Conservation (phyloP, 1,140 invertebrate species). For the Heterodera carotae region DNA sequence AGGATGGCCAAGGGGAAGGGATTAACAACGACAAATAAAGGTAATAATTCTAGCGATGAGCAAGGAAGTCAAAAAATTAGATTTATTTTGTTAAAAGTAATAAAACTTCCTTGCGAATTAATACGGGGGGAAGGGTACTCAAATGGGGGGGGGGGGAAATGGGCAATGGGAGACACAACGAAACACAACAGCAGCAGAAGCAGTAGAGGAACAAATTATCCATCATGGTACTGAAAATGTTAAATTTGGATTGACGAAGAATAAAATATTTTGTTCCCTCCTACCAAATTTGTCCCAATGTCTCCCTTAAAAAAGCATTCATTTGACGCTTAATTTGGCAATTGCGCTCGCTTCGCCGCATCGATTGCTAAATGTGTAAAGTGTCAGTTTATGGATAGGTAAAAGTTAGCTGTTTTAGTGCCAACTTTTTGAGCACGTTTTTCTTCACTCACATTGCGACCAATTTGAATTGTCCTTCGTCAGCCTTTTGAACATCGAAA, state of each 20-base stretch:
- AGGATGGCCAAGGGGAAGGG: neutral
- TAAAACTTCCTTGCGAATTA: neutral
- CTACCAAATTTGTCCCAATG: too few relatives aligned
- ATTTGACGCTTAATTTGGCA: neutral
- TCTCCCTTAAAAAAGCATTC: neutral
- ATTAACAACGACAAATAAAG: neutral
- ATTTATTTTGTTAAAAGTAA: neutral
- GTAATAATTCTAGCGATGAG: too few relatives aligned
- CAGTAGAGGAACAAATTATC: neutral
- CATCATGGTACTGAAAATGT: neutral
- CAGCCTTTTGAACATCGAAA: slow-evolving; percentile 21
- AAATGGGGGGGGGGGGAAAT: neutral
- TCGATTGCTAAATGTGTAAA: slow-evolving; percentile 11
- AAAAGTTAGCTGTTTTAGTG: neutral
- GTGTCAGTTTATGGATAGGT: too few relatives aligned
- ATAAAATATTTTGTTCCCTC: too few relatives aligned
- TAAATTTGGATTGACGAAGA: neutral
- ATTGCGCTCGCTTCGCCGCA: slow-evolving; percentile 24
- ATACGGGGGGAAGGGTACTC: neutral
- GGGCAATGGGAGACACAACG: neutral
- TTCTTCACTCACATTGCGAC: slow-evolving; percentile 31
- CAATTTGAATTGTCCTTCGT: slow-evolving; percentile 18
- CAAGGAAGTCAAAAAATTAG: too few relatives aligned
- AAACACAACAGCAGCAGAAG: neutral
- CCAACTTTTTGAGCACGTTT: neutral